Base-by-base conservation (phyloP, 2,888 invertebrate genomes). In the Idaea biselata region DNA sequence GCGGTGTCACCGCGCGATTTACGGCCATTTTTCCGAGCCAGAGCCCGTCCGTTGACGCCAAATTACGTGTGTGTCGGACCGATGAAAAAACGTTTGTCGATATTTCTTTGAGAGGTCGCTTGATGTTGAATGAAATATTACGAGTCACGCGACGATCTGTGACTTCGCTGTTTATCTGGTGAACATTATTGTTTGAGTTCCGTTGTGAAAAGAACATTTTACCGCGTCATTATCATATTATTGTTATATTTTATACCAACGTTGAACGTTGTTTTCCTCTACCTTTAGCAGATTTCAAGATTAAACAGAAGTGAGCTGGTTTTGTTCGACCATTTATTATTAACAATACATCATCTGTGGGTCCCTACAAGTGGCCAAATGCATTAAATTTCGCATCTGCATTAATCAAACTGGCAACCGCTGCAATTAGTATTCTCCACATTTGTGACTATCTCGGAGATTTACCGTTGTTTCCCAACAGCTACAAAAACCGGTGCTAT, bases 1-100 rank as follows among this genome's bases (percentile, higher is more conserved):
- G 58, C 61, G 60, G 63, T 65, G 62, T 65, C 60, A 31, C 58
- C 58, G 55, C 32, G 32, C 59, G 44, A 66, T 65, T 65, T 68
- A 64, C 58, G 65, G 56, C 32, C 62, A 61, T 63, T 56, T 18
- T 18, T 14, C 11, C 18, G 25, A 25, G 1, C 25, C 25, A 7
- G 18, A 18, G 17, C 56, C 18, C 18, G 17, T 18, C 56, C 17
- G 18, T 18, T 17, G 56, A 56, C 56, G 56, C 56, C 56, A 56
- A 18, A 56, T 56, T 56, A 56, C 56, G 56, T 56, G 56, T 56
- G 56, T 56, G 56, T 18, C 56, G 17, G 56, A 56, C 18, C 56
- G 56, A 18, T 56, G 56, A 56, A 18, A 56, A 56, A 56, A 56
- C 18, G 56, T 56, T 56, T 56, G 17, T 14, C 56, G 17, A 56